Conservation (phyloP, 2,797 vertebrate genomes). For the Falco cherrug region DNA sequence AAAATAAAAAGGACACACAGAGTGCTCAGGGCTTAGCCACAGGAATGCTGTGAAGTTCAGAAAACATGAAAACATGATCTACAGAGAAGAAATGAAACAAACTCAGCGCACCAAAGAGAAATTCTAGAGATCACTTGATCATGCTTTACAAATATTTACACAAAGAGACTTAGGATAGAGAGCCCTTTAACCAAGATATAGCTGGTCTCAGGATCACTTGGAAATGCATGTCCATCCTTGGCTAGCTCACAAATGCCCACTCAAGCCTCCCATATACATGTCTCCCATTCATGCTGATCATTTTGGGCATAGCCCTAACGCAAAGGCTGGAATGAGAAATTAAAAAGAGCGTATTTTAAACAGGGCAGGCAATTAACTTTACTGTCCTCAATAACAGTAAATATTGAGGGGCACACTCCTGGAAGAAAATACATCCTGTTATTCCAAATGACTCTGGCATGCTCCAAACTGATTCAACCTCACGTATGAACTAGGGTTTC, state of each 20-base stretch:
- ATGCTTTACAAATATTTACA: constrained; percentile 68
- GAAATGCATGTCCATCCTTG: constrained; percentile 57
- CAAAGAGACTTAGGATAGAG: constrained; percentile 50
- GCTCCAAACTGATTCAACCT: constrained; percentile 50
- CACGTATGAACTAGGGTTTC: constrained; percentile 40
- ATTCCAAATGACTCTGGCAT: constrained; percentile 42
- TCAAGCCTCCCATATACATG: constrained; percentile 46
- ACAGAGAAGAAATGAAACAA: constrained; percentile 57
- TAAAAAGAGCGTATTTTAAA: constrained; percentile 25
- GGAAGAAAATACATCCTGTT: constrained; percentile 46
- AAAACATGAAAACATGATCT: constrained; percentile 63
- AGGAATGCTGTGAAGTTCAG: constrained; percentile 44
- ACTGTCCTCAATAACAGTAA: constrained; percentile 54
- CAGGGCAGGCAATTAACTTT: constrained; percentile 53
- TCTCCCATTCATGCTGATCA: background rate
- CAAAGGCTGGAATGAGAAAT: constrained; percentile 50
- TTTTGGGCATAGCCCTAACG: constrained; percentile 45
- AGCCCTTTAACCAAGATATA: constrained; percentile 54
- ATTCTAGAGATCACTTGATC: constrained; percentile 45
- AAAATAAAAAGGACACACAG: constrained; percentile 66
- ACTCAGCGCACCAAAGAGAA: constrained; percentile 58
- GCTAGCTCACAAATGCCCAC: constrained; percentile 58
- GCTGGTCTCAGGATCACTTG: constrained; percentile 71
- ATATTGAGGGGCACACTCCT: constrained; percentile 62
- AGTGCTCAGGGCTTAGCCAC: constrained; percentile 55